Evolutionary conservation across 2,797 vertebrate genomes (phyloP), one percentile per base, ranked within the genome.

Genomic region (Anguilla megastoma): DNA sequence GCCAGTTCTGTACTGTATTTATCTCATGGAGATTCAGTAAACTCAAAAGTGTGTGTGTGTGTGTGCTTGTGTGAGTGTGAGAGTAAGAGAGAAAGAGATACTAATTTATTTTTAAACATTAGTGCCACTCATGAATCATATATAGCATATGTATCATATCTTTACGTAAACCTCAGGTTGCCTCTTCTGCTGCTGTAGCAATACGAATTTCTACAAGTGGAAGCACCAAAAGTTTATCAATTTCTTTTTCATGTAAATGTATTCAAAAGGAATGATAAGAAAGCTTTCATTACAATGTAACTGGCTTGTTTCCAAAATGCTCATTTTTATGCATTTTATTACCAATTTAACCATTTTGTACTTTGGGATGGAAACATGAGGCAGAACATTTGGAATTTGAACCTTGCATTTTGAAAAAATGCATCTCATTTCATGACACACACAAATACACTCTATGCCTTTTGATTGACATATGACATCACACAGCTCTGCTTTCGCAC

Each of bases 101-200:
- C 84, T 88, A 87, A 86, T 84, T 87, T 86, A 85, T 87, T 54
- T 86, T 54, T 41, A 90, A 90, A 66, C 5, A 88, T 89, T 50
- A 88, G 91, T 92, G 90, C 90, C 90, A 93, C 90, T 90, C 85
- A 87, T 86, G 60, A 86, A 85, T 27, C n/a, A 88, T 90, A 87
- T 18, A 79, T 90, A 54, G 86, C 79, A 85, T 84, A 87, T 89
- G 79, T 89, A 58, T 88, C 63, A 89, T 90, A 52, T 45, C 84
- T 66, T 85, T 85, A 86, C 66, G 87, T 87, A 88, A 89, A 90
- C 87, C 91, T 92, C 92, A 92, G 90, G 92, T 84, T 92, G 91
- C 90, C 90, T 92, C 87, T 86, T 86, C 85, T 91, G 76, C 87
- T 89, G 80, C 86, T 87, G 86, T 86, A 89, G 86, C 88, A 90